Conservation (phyloP, 2,888 invertebrate genomes). For the Siphlonurus alternatus region DNA sequence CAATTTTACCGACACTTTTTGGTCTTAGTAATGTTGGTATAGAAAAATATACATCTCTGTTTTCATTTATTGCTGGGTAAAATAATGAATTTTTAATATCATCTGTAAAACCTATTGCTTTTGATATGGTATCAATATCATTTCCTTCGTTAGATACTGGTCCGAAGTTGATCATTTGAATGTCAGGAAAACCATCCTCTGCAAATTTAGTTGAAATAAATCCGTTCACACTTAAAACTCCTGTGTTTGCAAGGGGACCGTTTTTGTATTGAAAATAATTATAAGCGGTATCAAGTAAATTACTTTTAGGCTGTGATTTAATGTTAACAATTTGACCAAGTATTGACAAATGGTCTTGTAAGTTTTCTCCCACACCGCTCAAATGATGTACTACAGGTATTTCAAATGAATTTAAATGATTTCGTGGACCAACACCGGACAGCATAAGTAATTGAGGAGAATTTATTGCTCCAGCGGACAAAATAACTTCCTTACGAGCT, state of each 20-base stretch:
- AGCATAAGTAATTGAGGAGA: conserved; percentile 10
- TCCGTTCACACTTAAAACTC: not conserved
- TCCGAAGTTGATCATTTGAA: not conserved
- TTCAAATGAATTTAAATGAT: conserved; percentile 3
- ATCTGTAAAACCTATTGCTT: no score
- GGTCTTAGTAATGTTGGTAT: conserved; percentile 24
- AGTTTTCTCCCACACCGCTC: conserved; percentile 6
- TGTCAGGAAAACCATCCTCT: not conserved
- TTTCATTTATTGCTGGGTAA: conserved; percentile 59
- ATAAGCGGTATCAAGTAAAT: not conserved
- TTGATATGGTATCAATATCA: not conserved
- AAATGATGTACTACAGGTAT: conserved; percentile 7
- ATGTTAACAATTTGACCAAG: not conserved
- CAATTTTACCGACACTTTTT: conserved; percentile 27
- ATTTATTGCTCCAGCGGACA: conserved; percentile 7
- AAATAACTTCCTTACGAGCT: conserved; percentile 8
- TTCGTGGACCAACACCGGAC: conserved; percentile 9
- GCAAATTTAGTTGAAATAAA: conserved; percentile 1
- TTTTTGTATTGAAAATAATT: conserved; percentile 7
- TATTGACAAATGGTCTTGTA: conserved; percentile 6
- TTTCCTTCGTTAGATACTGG: not conserved
- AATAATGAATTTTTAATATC: no score
- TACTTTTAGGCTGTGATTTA: not conserved
- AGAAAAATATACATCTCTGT: conserved; percentile 15
- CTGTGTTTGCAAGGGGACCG: not conserved